A percentile compares a stretch with the other conserved stretches of the same genome.
Conservation (phyloP, 2,113 vertebrate genomes). For the Orthonyx spaldingii region DNA sequence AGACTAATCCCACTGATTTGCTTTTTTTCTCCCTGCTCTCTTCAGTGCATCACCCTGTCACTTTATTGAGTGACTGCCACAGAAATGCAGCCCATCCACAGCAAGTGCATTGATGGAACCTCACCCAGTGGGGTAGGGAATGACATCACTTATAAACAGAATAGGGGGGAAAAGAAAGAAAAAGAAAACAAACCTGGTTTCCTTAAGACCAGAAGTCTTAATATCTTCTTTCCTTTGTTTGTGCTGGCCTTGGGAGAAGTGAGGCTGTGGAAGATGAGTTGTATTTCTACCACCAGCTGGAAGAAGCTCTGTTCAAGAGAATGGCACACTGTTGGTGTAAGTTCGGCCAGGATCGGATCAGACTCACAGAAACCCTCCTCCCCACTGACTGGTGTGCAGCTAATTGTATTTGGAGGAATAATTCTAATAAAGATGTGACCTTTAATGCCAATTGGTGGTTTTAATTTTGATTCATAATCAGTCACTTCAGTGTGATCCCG, state of each 20-base stretch:
- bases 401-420: constrained; percentile 75
- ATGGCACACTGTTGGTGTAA: neutral
- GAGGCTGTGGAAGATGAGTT: neutral
- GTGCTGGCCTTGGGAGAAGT: neutral
- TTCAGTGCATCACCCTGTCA: neutral
- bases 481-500: constrained; percentile 63
- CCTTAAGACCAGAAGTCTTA: neutral
- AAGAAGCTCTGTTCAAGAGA: neutral
- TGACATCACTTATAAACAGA: neutral
- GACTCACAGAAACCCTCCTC: neutral
- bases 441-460: constrained; percentile 75
- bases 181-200: neutral
- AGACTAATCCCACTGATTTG: neutral
- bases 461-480: constrained; percentile 76
- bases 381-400: constrained; percentile 43
- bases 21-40: neutral
- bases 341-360: neutral
- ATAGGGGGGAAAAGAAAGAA: neutral
- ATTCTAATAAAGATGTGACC: constrained; percentile 79
- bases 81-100: neutral
- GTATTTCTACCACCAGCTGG: neutral
- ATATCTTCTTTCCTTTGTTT: neutral
- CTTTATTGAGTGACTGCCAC: neutral
- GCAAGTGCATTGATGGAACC: neutral
- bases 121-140: neutral